These are phyloP conservation scores for Machimus rusticus DNA, from an alignment of 2,888 invertebrate genomes.

Conservation along the genomic window DNA sequence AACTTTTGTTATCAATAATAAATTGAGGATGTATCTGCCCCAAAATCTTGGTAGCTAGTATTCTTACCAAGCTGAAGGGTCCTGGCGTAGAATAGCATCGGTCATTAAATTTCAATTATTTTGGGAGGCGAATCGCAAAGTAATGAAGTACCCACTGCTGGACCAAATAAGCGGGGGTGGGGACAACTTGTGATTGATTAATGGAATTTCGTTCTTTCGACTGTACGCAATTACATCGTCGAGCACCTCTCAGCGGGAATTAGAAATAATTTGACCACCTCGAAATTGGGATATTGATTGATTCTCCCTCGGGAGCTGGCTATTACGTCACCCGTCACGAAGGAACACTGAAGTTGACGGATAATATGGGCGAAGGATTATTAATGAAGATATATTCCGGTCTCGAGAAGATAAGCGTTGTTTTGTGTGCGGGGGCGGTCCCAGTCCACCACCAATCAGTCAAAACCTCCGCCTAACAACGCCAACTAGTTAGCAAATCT, in stretches of 20 bases:
- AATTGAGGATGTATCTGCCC: not conserved
- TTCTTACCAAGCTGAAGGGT: not conserved
- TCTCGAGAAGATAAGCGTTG: not conserved
- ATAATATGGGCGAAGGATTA: slow-evolving; percentile 29
- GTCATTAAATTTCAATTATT: slow-evolving; percentile 40
- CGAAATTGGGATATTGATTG: slow-evolving; percentile 29
- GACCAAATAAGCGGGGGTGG: not conserved
- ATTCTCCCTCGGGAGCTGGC: not conserved
- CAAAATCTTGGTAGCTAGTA: not conserved
- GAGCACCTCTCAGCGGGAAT: slow-evolving; percentile 37
- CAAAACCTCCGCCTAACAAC: not conserved
- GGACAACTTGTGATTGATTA: slow-evolving; percentile 35
- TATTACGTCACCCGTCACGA: slow-evolving; percentile 9
- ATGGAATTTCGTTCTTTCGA: slow-evolving; percentile 22
- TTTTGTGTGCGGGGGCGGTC: not conserved
- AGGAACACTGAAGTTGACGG: slow-evolving; percentile 20
- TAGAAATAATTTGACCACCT: slow-evolving; percentile 36
- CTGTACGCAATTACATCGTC: slow-evolving; percentile 25
- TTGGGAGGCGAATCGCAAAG: not conserved
- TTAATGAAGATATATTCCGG: slow-evolving; percentile 24
- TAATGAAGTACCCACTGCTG: slow-evolving; percentile 4
- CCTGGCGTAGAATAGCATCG: not conserved
- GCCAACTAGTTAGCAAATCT: not conserved
- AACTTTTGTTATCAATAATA: not conserved
- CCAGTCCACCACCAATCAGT: not conserved